Percentiles rank a stretch among this genome's conserved stretches.
These are phyloP conservation scores for Catostylus mosaicus DNA, from an alignment of 30 jellyfish, hydroid and myxozoan genomes.

Conservation along the genomic window DNA sequence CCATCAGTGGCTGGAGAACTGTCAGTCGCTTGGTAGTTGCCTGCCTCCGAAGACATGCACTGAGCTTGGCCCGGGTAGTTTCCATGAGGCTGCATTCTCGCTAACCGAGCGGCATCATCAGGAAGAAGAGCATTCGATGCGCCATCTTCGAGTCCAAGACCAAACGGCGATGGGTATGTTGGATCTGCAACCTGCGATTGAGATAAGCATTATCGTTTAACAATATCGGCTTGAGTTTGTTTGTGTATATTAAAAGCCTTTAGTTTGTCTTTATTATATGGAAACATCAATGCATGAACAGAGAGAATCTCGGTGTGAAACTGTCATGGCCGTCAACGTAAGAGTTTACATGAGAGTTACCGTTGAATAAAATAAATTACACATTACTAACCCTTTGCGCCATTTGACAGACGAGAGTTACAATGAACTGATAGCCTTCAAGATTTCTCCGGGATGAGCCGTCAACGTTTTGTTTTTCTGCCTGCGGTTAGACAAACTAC, in stretches of 20 bases:
- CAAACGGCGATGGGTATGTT: conserved; percentile 55
- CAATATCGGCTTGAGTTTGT: conserved; percentile 16
- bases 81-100: conserved; percentile 42
- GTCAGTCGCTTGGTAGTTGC: conserved; percentile 52
- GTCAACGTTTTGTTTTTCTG: conserved; percentile 85
- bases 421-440: conserved; percentile 78
- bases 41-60: conserved; percentile 67
- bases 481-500: conserved; percentile 93
- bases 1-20: conserved; percentile 67
- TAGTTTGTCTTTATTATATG: conserved; percentile 23
- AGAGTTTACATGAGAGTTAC: conserved; percentile 24
- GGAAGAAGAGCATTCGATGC: conserved; percentile 43
- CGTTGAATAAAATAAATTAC: conserved; percentile 33
- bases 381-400: conserved; percentile 87
- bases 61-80: conserved; percentile 25
- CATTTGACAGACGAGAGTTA: conserved; percentile 74
- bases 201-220: neutral
- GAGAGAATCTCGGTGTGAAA: conserved; percentile 48
- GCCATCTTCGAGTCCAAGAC: conserved; percentile 68
- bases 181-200: conserved; percentile 62
- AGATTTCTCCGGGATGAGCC: conserved; percentile 83
- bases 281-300: conserved; percentile 16
- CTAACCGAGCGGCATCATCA: conserved; percentile 62
- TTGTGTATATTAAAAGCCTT: conserved; percentile 3
- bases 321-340: conserved; percentile 49